Evolutionary conservation across 1,140 invertebrate species (phyloP).

Genomic region (Drosophila tropicalis): DNA sequence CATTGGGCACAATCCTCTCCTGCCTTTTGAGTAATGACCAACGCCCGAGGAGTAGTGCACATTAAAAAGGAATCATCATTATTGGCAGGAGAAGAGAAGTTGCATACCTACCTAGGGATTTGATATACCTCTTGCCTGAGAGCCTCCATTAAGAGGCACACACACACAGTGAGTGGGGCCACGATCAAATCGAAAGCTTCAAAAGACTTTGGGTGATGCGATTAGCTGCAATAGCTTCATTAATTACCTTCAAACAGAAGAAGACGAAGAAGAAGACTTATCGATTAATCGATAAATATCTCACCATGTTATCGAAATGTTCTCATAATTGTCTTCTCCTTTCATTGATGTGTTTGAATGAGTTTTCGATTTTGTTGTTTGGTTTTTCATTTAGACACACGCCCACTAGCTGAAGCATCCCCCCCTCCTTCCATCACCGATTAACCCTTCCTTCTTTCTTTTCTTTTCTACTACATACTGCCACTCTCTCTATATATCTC

Average conservation of each 20-base stretch:
- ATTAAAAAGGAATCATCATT: slow-evolving; percentile 83
- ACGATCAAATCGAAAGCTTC: too few species aligned
- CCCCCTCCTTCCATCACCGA: slow-evolving; percentile 5
- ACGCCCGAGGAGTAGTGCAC: slow-evolving; percentile 74
- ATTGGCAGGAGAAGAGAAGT: slow-evolving; percentile 62
- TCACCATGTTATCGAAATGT: too few species aligned
- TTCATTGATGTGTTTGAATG: slow-evolving; percentile 67
- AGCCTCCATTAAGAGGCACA: slow-evolving; percentile 55
- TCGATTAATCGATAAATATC: too few species aligned
- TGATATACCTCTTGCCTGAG: slow-evolving; percentile 8
- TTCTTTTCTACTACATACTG: neutral
- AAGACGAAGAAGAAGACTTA: too few species aligned
- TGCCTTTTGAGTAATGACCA: slow-evolving; percentile 68
- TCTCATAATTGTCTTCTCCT: too few species aligned
- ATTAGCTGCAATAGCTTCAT: too few species aligned
- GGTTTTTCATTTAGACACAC: slow-evolving; percentile 39
- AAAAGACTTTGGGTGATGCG: too few species aligned
- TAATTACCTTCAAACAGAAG: too few species aligned
- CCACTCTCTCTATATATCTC: neutral
- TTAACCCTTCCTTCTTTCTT: slow-evolving; percentile 19
- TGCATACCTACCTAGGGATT: slow-evolving; percentile 9
- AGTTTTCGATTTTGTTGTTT: slow-evolving; percentile 60
- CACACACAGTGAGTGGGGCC: too few species aligned
- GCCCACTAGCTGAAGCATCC: neutral
- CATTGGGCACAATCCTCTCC: neutral